Evolutionary conservation across 2,113 vertebrate genomes (phyloP).

Genomic region (Platysteira castanea): DNA sequence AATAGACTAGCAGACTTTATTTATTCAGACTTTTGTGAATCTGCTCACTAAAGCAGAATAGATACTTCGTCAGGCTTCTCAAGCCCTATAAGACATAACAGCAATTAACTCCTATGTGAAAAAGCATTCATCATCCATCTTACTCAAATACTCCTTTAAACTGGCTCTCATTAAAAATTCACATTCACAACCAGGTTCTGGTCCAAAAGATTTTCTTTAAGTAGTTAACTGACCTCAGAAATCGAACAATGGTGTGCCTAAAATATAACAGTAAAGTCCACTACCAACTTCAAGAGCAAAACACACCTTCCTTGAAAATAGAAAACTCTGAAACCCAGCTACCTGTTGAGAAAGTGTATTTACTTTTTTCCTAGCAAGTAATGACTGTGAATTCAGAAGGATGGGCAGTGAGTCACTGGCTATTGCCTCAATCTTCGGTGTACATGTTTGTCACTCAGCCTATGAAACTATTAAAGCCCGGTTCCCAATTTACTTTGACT

Average conservation of each 20-base stretch:
- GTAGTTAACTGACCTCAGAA: not conserved
- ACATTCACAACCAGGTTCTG: not conserved
- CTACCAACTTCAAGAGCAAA: not conserved
- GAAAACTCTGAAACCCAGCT: not conserved
- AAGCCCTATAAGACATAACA: not conserved
- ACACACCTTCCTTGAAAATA: not conserved
- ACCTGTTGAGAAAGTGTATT: not conserved
- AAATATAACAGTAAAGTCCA: not conserved
- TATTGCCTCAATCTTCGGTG: not conserved
- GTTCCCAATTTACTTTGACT: not conserved
- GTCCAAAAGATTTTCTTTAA: not conserved
- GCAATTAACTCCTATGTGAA: not conserved
- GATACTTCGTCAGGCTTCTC: not conserved
- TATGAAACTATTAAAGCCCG: not conserved
- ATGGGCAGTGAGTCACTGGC: not conserved
- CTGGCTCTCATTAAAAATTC: not conserved
- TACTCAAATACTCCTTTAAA: not conserved
- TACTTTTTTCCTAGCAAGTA: not conserved
- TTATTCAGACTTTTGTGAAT: not conserved
- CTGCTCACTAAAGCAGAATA: not conserved
- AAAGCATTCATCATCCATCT: not conserved
- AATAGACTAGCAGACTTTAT: not conserved
- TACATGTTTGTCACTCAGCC: not conserved
- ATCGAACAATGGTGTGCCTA: rapidly evolving
- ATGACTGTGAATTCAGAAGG: not conserved